Percentiles rank a stretch among this genome's conserved stretches.
These are phyloP conservation scores for Melikaiella ostensackeni DNA, from an alignment of 2,888 invertebrate genomes.

Conservation along the genomic window DNA sequence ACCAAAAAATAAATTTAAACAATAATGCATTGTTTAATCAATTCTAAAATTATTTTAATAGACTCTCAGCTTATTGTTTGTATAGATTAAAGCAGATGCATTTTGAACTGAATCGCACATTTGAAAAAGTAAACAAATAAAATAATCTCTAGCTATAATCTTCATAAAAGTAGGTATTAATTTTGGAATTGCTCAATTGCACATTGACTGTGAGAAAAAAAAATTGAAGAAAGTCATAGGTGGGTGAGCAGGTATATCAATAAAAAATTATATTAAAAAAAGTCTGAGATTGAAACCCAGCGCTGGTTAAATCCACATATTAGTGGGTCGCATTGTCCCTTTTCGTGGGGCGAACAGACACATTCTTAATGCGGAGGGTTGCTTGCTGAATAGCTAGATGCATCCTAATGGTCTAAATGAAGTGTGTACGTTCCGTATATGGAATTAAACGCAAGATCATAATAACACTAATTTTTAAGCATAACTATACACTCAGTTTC, in stretches of 20 bases:
- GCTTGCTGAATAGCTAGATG: conserved; percentile 65
- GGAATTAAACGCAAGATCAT: conserved; percentile 64
- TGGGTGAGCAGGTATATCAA: background rate
- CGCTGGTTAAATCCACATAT: conserved; percentile 31
- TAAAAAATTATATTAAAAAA: conserved; percentile 24
- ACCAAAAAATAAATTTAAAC: too few relatives aligned
- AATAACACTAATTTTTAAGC: conserved; percentile 76
- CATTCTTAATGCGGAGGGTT: conserved; percentile 38
- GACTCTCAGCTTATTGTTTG: too few relatives aligned
- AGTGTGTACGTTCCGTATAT: conserved; percentile 73
- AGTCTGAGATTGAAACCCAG: conserved; percentile 6
- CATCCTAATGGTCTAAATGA: conserved; percentile 75
- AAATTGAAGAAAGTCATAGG: background rate
- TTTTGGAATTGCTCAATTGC: background rate
- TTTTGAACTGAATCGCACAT: too few relatives aligned
- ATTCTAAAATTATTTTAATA: too few relatives aligned
- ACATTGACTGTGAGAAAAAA: conserved; percentile 1
- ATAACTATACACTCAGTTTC: conserved; percentile 76
- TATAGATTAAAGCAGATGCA: too few relatives aligned
- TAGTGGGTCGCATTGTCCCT: conserved; percentile 28
- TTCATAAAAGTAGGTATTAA: background rate
- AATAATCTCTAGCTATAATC: too few relatives aligned
- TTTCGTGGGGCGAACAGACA: conserved; percentile 43
- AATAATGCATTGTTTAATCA: too few relatives aligned
- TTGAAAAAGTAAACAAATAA: too few relatives aligned